Evolutionary conservation across 2,797 vertebrate genomes (phyloP), one percentile per base, ranked within the genome.

Genomic region (Scarus forsteni): DNA sequence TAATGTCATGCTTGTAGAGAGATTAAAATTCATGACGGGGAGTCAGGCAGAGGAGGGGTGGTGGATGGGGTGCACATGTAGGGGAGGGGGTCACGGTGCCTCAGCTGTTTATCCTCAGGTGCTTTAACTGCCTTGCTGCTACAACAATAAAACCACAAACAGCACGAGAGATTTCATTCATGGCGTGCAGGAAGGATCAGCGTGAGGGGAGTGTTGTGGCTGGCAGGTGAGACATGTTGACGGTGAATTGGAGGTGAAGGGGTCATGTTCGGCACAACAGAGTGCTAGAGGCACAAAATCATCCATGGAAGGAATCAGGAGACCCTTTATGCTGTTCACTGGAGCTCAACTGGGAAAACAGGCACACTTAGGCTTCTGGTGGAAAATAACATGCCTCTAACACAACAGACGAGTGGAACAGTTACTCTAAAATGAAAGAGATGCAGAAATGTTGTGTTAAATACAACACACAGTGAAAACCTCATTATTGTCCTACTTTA

Each of bases 1-100:
- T 90, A 90, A 92, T 86, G 74, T 79, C 80, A 88, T 58, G 75
- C 79, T 73, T 86, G 85, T 79, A 69, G 83, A 38, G 73, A 68
- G 64, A 85, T 93, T 86, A 89, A 84, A 88, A 91, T 92, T 82
- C 86, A 80, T 83, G 77, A 73, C 13, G 4, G 57, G 18, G 13
- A 49, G 38, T 19, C 15, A 40, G 39, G 5, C 15, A 4, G n/a
- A 27, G 15, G 40, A 35, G 46, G 16, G 27, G 49, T 27, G 35
- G 15, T 14, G 42, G 56, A 44, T 48, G 34, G 14, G 42, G 39
- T 52, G 12, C 8, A 35, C 34, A 42, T 45, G 34, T 14, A 14
- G 43, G 44, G 44, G n/a, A 18, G n/a, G 43, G 67, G 63, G 53
- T 59, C 15, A 53, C 3, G 16, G 35, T 46, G 36, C 7, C 8